Conservation (phyloP, 1,140 invertebrate species). For the Hormaphis cornu region DNA sequence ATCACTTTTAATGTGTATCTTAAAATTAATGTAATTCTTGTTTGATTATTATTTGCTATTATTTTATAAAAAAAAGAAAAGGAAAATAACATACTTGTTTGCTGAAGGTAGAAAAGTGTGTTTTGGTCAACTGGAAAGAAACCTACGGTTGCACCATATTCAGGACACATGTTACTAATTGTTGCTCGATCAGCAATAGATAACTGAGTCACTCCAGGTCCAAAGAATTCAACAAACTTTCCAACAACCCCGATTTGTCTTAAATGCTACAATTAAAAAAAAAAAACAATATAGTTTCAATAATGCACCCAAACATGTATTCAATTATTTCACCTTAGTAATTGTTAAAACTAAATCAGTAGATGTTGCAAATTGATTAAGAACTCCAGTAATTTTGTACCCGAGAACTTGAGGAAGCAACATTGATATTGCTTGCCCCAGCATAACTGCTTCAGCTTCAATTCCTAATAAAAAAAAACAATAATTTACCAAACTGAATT, state of each 20-base stretch:
- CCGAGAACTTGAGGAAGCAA: slow-evolving; percentile 30
- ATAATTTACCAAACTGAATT: background rate
- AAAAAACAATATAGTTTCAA: background rate
- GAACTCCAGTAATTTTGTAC: slow-evolving; percentile 22
- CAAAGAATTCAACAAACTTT: slow-evolving; percentile 34
- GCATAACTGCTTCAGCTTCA: slow-evolving; percentile 32
- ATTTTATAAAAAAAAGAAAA: no score
- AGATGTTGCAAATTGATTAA: background rate
- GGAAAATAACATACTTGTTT: slow-evolving; percentile 59
- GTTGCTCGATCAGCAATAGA: slow-evolving; percentile 30
- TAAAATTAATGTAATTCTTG: no score
- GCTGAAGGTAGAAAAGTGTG: slow-evolving; percentile 9
- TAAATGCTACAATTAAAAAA: slow-evolving; percentile 51
- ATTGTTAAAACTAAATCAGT: slow-evolving; percentile 25
- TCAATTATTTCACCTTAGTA: slow-evolving; percentile 32
- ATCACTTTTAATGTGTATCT: no score
- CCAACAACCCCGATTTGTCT: slow-evolving; percentile 23
- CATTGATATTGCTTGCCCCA: slow-evolving; percentile 32
- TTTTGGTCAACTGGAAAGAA: slow-evolving; percentile 33
- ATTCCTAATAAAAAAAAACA: slow-evolving; percentile 42
- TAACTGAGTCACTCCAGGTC: slow-evolving; percentile 5
- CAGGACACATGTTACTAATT: slow-evolving; percentile 33
- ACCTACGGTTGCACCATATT: slow-evolving; percentile 33
- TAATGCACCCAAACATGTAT: no score
- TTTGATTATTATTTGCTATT: no score